Evolutionary conservation across 2,888 invertebrate genomes (phyloP), one percentile per base, ranked within the genome.

Genomic region (Drosophila imparisetae): DNA sequence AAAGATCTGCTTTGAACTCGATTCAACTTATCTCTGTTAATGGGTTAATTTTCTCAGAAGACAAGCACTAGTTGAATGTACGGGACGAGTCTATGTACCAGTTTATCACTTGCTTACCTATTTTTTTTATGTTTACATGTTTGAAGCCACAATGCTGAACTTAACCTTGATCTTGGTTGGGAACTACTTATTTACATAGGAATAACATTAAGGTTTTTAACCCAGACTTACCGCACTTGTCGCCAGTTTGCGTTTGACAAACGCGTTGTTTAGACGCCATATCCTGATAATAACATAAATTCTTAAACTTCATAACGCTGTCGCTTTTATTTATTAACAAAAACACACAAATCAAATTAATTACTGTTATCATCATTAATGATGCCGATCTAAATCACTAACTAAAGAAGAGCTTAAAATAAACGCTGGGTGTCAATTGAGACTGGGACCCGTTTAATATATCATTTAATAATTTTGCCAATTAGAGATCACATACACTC

Each of bases 21-120:
- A 45, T 67, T 78, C 55, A 78, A 78, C 78, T 78, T 59, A 32
- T 32, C 32, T 32, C 32, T 36, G n/a, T 64, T 81, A 72, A 81
- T 81, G 38, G 36, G 38, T 29, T 38, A 48, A n/a, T 62, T 55
- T 78, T 78, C 82, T 55, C 48, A 65, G 78, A 81, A 78, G 53
- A 78, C 63, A 40, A 45, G 21, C 21, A 13, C 40, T 54, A 59
- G 72, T 67, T 67, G 61, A 71, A 59, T 40, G 61, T 30, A n/a
- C 71, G 15, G 4, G 7, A 29, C n/a, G 52, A 52, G 21, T 24
- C 18, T 40, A 57, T 11, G 27, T 27, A 36, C 11, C 45, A 30
- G 18, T 59, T 54, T 11, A 57, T n/a, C 32, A 49, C 32, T 32
- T 59, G 61, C 50, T 60, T 52, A 45, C 49, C 52, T 63, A 58